Base-by-base conservation (phyloP, 2,888 invertebrate species). In the Eurois occulta region DNA sequence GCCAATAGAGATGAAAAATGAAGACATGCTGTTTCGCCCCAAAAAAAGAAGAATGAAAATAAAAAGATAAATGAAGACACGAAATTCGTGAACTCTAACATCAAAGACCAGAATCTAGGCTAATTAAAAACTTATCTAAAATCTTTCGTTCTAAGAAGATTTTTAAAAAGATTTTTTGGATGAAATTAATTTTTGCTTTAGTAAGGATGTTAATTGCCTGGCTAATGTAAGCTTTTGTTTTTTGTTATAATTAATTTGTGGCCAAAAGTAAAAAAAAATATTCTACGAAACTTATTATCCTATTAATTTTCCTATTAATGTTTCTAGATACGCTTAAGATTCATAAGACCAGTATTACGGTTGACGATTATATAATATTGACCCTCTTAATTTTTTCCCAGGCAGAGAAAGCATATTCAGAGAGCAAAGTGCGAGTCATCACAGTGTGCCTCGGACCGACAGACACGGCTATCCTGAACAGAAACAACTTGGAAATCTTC, bases 391-490 rank as follows among this genome's bases (percentile, higher is more conserved):
- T 18, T 86, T 66, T 35, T 62, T 86, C 75, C 24, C 91, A 96
- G 96, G 88, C 90, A 7, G 90, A 93, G 67, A 90, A 91, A 62
- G 77, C 86, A 72, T 93, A 91, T 83, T 86, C 90, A 52, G 92
- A 91, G 72, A 93, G 92, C 11, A 90, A 92, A 81, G 96, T 96
- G 6, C 93, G 95, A 13, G 91, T 96, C 55, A 80, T 95, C 83
- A 94, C 95, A 18, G 95, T 95, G 10, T 96, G 96, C 80, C 92
- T 96, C 35, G 96, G 96, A 1, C 95, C 96, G 0, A 96, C 96
- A 0, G 96, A 96, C 87, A 96, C 96, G 0, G 96, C 95, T 6
- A 92, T 96, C 46, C 86, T 95, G 4, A 92, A 94, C 58, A 92
- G 94, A 85, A 91, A 83, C 41, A 92, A 91, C 88, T 90, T 91